Conservation (phyloP, 1,140 invertebrate species). For the Leptinotarsa texana region DNA sequence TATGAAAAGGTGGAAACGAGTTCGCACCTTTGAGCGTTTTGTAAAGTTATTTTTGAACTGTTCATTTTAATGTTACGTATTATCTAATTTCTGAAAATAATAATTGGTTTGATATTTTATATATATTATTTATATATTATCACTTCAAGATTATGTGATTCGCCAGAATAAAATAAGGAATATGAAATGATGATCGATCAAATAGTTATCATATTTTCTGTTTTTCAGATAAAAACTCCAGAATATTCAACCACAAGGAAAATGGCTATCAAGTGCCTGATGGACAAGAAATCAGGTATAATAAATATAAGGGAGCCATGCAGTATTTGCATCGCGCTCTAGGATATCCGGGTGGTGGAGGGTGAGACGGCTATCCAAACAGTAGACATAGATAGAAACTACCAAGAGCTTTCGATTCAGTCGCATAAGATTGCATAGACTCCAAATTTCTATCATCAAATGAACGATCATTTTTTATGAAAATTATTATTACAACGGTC, state of each 20-base stretch:
- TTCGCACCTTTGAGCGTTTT: too few relatives aligned
- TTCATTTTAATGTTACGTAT: too few relatives aligned
- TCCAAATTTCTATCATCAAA: too few relatives aligned
- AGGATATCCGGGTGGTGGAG: conserved; percentile 35
- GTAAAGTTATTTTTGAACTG: too few relatives aligned
- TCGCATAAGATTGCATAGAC: neutral
- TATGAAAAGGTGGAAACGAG: too few relatives aligned
- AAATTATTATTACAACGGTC: too few relatives aligned
- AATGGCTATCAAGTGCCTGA: conserved; percentile 63
- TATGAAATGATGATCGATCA: neutral
- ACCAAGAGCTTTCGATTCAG: neutral
- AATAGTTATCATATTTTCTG: conserved; percentile 5
- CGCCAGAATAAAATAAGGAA: too few relatives aligned
- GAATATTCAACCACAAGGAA: conserved; percentile 71
- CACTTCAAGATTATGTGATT: too few relatives aligned
- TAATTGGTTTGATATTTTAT: too few relatives aligned
- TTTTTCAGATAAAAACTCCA: conserved; percentile 57
- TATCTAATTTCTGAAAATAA: too few relatives aligned
- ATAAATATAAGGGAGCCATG: conserved; percentile 53
- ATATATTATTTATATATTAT: too few relatives aligned
- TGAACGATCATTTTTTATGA: too few relatives aligned
- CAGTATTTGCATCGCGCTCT: conserved; percentile 48
- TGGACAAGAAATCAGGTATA: conserved; percentile 55
- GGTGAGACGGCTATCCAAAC: conserved; percentile 40
- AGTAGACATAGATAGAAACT: conserved; percentile 19